phyloP scores from a whole-genome alignment of 2,888 invertebrate species.

The Ochlodes sylvanus region DNA sequence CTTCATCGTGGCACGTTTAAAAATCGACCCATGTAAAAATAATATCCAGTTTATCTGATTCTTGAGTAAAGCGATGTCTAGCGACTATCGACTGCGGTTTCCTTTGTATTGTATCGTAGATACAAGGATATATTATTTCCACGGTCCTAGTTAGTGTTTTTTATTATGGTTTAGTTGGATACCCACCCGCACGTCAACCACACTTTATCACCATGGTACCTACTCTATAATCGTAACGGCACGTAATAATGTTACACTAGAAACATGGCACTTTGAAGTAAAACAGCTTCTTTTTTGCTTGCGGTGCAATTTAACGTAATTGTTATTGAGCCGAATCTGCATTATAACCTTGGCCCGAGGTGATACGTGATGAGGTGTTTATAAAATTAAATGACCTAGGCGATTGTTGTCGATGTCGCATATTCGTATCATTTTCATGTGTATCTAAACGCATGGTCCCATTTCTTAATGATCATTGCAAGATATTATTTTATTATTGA shows the following conservation, averaged over 20 bases:
- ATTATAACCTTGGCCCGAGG: constrained; percentile 53
- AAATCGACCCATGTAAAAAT: constrained; percentile 33
- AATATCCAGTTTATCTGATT: constrained; percentile 41
- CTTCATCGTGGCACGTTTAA: constrained; percentile 57
- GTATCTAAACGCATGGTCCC: constrained; percentile 40
- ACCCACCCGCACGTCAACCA: constrained; percentile 77
- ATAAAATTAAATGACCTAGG: constrained; percentile 42
- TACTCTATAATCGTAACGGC: constrained; percentile 52
- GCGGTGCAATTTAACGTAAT: constrained; percentile 56
- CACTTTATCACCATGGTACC: constrained; percentile 72
- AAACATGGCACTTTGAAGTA: constrained; percentile 59
- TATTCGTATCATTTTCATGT: constrained; percentile 32
- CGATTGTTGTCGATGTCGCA: constrained; percentile 14
- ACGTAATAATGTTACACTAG: constrained; percentile 59
- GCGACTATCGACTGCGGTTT: constrained; percentile 59
- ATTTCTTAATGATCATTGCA: neutral
- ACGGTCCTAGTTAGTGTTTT: constrained; percentile 49
- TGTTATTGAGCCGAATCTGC: constrained; percentile 46
- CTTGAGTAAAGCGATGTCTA: constrained; percentile 52
- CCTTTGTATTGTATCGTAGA: constrained; percentile 38
- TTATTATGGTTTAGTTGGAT: constrained; percentile 71
- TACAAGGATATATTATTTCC: constrained; percentile 39
- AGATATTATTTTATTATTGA: too few species aligned
- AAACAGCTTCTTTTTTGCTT: constrained; percentile 69
- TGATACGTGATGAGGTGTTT: constrained; percentile 54